phyloP scores from a whole-genome alignment of 1,140 invertebrate species.

The Drosophila nikananu region DNA sequence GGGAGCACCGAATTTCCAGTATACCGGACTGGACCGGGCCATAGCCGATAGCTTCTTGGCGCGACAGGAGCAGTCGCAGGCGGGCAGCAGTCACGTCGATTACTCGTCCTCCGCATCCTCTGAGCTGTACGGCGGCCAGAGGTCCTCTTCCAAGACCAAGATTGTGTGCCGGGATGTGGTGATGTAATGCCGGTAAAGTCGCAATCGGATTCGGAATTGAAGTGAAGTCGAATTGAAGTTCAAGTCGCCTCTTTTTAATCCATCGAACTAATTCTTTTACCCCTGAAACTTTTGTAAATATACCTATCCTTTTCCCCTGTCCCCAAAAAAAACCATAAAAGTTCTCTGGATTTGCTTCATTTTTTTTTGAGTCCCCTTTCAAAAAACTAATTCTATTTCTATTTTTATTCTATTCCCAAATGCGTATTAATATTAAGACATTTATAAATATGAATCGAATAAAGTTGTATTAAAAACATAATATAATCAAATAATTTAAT shows the following conservation, averaged over 20 bases:
- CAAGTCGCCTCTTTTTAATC: background rate
- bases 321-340: background rate
- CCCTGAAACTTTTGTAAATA: slow-evolving; percentile 41
- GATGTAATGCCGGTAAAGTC: slow-evolving; percentile 29
- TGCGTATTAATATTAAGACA: slow-evolving; percentile 22
- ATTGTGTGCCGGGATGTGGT: slow-evolving; percentile 73
- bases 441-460: slow-evolving; percentile 63
- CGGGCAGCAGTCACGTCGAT: slow-evolving; percentile 77
- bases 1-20: slow-evolving; percentile 74
- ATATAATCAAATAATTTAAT: background rate
- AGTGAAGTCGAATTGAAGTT: background rate
- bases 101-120: slow-evolving; percentile 78
- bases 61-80: slow-evolving; percentile 77
- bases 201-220: background rate
- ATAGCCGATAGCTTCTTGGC: slow-evolving; percentile 82
- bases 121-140: slow-evolving; percentile 43
- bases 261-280: background rate
- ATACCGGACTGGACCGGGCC: slow-evolving; percentile 75
- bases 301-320: background rate
- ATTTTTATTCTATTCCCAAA: slow-evolving; percentile 7
- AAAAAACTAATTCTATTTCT: background rate
- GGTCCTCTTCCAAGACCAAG: slow-evolving; percentile 75
- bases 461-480: slow-evolving; percentile 58
- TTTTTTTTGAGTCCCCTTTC: slow-evolving; percentile 10
- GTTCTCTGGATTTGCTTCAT: slow-evolving; percentile 1